Evolutionary conservation across 2,888 invertebrate genomes (phyloP), one percentile per base, ranked within the genome.

Genomic region (Seira ritae): DNA sequence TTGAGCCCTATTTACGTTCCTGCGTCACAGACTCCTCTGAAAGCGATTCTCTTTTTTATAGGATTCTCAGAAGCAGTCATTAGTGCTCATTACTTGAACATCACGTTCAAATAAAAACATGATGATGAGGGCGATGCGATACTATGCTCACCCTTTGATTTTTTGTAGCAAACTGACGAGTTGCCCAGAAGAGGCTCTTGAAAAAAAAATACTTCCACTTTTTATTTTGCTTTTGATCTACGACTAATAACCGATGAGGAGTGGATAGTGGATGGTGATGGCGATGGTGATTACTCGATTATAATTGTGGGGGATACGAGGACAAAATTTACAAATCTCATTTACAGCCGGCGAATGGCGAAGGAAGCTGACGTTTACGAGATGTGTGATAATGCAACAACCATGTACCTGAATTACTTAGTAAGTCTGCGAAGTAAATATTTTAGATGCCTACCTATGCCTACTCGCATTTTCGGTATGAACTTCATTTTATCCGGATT

Each of bases 41-140:
- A 50, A 50, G 50, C 50, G 50, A n/a, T 12, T 12, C 12, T 42
- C 42, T 42, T 42, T 42, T 12, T 42, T 42, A n/a, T 3, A 12
- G 50, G 15, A n/a, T 50, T 15, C 15, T 50, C 50, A 24, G 67
- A n/a, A 37, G n/a, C 46, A 83, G 77, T 73, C 82, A 83, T 83
- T 83, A 83, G 50, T 73, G 73, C 77, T 78, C 82, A 83, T 83
- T 82, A 77, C 82, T 77, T 72, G 77, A 73, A 68, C 71, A 77
- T 76, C 82, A 82, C 74, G 80, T 80, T 80, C 68, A 82, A 72
- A 75, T 70, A 75, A 69, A 74, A 62, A 69, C 46, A 66, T 37
- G 70, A 70, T 24, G 50, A 23, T 6, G 66, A 71, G 24, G 23
- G 17, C 60, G 42, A 42, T 42, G 12, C 50, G 50, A 50, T n/a